phyloP scores from a whole-genome alignment of 2,888 invertebrate genomes.

The Leptopilina syphax region DNA sequence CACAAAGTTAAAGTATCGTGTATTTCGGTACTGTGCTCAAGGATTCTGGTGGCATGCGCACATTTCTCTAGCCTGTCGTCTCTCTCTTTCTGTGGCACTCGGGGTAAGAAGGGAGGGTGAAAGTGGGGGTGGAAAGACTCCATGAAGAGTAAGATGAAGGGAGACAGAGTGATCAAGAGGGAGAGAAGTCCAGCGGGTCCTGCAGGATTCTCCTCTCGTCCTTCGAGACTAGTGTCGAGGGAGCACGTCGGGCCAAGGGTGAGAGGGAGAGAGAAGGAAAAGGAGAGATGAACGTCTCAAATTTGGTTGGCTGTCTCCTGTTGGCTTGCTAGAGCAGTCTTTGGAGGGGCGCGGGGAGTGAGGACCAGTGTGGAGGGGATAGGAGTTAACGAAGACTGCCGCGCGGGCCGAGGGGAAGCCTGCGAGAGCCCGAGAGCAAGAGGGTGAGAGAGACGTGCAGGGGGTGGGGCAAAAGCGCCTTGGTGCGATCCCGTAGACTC shows the following conservation, averaged over 20 bases:
- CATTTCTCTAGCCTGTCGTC: conserved; percentile 48
- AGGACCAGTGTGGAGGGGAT: conserved; percentile 44
- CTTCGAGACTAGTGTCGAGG: conserved; percentile 52
- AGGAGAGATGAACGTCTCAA: conserved; percentile 62
- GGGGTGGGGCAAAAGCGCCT: conserved; percentile 64
- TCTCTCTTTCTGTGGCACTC: conserved; percentile 37
- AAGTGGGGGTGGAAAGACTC: conserved; percentile 47
- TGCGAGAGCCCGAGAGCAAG: conserved; percentile 22
- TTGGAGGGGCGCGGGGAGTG: conserved; percentile 51
- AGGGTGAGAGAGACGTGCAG: conserved; percentile 48
- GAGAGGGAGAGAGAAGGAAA: conserved; percentile 52
- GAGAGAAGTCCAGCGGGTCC: conserved; percentile 51
- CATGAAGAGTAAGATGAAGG: conserved; percentile 45
- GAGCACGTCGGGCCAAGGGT: conserved; percentile 55
- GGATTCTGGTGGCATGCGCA: conserved; percentile 65
- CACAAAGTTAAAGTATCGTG: conserved; percentile 42
- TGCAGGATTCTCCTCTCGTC: conserved; percentile 58
- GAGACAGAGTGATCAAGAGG: conserved; percentile 36
- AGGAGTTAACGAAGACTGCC: conserved; percentile 47
- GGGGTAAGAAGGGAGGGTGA: conserved; percentile 45
- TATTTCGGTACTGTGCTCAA: conserved; percentile 56
- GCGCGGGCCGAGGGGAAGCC: conserved; percentile 40
- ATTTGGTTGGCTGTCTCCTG: conserved; percentile 72
- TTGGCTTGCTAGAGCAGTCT: conserved; percentile 49
- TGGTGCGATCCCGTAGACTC: conserved; percentile 70